These are phyloP conservation scores for Cataglyphis rosenhaueri DNA, from an alignment of 2,888 invertebrate species.

Conservation along the genomic window DNA sequence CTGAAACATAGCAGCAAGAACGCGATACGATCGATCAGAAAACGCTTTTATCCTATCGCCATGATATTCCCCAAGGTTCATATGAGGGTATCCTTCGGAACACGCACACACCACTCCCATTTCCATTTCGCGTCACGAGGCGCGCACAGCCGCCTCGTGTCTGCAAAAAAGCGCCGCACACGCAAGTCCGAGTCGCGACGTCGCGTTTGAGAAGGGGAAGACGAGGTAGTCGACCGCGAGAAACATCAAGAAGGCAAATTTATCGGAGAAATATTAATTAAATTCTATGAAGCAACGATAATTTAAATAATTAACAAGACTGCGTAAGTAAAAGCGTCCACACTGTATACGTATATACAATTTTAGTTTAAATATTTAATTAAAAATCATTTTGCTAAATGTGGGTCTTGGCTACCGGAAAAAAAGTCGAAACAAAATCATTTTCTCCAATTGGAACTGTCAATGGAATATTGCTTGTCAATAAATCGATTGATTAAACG, in stretches of 20 bases:
- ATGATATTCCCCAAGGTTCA: slow-evolving; percentile 24
- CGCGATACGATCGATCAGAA: slow-evolving; percentile 12
- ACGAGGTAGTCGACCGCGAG: slow-evolving; percentile 54
- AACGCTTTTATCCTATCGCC: slow-evolving; percentile 5
- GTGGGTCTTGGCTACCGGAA: neutral
- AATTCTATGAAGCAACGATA: neutral
- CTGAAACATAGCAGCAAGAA: neutral
- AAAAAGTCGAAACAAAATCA: neutral
- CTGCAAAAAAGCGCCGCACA: slow-evolving; percentile 76
- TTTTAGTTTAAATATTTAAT: neutral
- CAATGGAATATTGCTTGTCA: neutral
- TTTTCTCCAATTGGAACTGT: neutral
- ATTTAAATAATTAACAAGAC: neutral
- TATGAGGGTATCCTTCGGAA: slow-evolving; percentile 37
- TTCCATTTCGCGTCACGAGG: slow-evolving; percentile 52
- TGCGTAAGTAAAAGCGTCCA: neutral
- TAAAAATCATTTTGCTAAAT: neutral
- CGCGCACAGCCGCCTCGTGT: slow-evolving; percentile 69
- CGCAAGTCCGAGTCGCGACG: slow-evolving; percentile 71
- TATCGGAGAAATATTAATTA: slow-evolving; percentile 16
- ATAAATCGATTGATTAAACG: neutral
- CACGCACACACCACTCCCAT: slow-evolving; percentile 65
- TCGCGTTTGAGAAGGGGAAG: slow-evolving; percentile 48
- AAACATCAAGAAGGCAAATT: slow-evolving; percentile 6
- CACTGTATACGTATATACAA: too few relatives aligned